Evolutionary conservation across 2,113 vertebrate species (phyloP).

Genomic region (Eudorcas thomsonii): DNA sequence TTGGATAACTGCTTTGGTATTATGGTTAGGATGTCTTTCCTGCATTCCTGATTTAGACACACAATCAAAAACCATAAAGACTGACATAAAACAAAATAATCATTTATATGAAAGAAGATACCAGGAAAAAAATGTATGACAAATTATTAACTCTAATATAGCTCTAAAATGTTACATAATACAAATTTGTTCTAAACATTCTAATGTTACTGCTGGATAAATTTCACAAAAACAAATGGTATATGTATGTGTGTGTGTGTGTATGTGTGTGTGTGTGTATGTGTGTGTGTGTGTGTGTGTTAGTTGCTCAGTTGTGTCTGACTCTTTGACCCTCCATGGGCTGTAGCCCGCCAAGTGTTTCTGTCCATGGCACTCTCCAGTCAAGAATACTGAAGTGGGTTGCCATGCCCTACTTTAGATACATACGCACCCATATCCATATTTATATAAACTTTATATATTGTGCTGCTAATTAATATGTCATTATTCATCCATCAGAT

Average conservation of each 20-base stretch:
- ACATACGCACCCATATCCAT: rapidly evolving
- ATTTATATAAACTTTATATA: background rate
- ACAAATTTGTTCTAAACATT: background rate
- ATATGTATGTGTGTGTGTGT: background rate
- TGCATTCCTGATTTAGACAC: background rate
- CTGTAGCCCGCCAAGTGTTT: rapidly evolving
- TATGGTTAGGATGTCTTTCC: background rate
- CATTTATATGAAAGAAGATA: background rate
- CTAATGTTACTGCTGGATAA: background rate
- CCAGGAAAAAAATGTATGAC: background rate
- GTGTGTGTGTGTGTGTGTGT: background rate
- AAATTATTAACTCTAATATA: background rate
- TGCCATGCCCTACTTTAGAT: background rate
- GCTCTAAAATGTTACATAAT: background rate
- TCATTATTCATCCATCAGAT: background rate
- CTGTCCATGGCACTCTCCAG: background rate
- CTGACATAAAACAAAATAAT: background rate
- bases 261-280: background rate
- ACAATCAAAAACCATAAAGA: background rate
- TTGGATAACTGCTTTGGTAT: background rate
- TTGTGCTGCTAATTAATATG: background rate
- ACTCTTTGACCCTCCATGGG: background rate
- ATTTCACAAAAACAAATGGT: background rate
- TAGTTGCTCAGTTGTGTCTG: background rate
- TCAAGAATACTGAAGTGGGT: background rate